A percentile compares a stretch with the other conserved stretches of the same genome.
These are phyloP conservation scores for Pogona vitticeps DNA, from an alignment of 2,113 vertebrate species.

Conservation along the genomic window DNA sequence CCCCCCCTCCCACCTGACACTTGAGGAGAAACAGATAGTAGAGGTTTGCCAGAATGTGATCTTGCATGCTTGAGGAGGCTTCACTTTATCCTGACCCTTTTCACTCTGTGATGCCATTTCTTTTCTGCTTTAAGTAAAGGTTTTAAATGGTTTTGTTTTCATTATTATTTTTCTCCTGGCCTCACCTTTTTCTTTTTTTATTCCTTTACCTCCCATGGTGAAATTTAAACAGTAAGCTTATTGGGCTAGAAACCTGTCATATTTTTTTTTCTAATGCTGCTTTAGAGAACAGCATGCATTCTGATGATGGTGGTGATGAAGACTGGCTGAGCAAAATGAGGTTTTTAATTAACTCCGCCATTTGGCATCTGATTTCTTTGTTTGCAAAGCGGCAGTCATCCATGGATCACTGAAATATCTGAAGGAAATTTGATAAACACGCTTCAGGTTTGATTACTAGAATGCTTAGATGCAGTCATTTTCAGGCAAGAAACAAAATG, in stretches of 20 bases:
- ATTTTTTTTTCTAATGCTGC: not conserved
- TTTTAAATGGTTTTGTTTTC: not conserved
- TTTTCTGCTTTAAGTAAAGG: conserved; percentile 14
- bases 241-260: too few species aligned
- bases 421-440: not conserved
- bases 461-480: not conserved
- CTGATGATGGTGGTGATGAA: not conserved
- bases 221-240: not conserved
- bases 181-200: not conserved
- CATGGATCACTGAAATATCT: not conserved
- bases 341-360: not conserved
- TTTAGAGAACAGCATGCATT: not conserved
- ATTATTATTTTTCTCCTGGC: not conserved
- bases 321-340: not conserved
- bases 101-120: not conserved
- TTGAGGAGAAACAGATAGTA: not conserved
- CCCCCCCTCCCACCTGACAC: conserved; percentile 13
- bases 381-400: not conserved
- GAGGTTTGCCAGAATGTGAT: conserved; percentile 7
- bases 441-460: not conserved
- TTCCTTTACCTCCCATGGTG: too few species aligned
- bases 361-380: not conserved
- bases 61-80: not conserved
- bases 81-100: not conserved
- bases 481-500: not conserved